Conservation (phyloP, 2,113 vertebrate species). For the Oryzias celebensis region DNA sequence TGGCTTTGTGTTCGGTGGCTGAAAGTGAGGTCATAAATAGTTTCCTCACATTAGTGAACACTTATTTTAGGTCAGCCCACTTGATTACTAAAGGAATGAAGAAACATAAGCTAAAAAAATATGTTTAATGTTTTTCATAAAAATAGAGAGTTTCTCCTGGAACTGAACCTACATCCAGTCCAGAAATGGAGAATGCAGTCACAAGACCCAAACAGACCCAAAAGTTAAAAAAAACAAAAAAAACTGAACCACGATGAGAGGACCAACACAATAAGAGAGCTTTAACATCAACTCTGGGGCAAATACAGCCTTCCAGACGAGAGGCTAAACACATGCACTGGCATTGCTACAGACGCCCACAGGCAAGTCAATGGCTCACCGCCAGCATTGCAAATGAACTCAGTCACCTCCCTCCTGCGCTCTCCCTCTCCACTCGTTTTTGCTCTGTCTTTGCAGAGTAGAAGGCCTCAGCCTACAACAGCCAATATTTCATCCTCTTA, state of each 20-base stretch:
- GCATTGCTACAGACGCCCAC: slow-evolving; percentile 78
- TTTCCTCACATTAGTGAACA: slow-evolving; percentile 14
- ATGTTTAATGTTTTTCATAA: slow-evolving; percentile 4
- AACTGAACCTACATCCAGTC: background rate
- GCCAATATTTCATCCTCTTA: slow-evolving; percentile 71
- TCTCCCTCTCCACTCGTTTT: slow-evolving; percentile 47
- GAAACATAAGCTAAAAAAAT: slow-evolving; percentile 4
- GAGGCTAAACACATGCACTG: slow-evolving; percentile 80
- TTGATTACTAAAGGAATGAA: slow-evolving; percentile 12
- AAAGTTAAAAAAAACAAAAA: slow-evolving; percentile 9
- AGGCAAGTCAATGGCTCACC: slow-evolving; percentile 70
- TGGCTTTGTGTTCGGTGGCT: slow-evolving; percentile 25
- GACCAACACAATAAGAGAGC: slow-evolving; percentile 65
- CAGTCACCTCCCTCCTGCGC: slow-evolving; percentile 69
- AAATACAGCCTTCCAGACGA: slow-evolving; percentile 72
- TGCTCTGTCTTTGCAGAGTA: slow-evolving; percentile 47
- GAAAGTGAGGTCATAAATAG: slow-evolving; percentile 33
- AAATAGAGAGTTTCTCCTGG: background rate
- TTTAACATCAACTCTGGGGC: slow-evolving; percentile 71
- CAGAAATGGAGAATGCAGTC: background rate
- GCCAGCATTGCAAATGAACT: slow-evolving; percentile 77
- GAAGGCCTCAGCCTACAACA: slow-evolving; percentile 61
- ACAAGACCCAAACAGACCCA: slow-evolving; percentile 25
- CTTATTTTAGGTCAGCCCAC: slow-evolving; percentile 14
- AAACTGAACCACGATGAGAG: slow-evolving; percentile 63